Conservation (phyloP, 2,113 vertebrate species). For the Zosterops lateralis region DNA sequence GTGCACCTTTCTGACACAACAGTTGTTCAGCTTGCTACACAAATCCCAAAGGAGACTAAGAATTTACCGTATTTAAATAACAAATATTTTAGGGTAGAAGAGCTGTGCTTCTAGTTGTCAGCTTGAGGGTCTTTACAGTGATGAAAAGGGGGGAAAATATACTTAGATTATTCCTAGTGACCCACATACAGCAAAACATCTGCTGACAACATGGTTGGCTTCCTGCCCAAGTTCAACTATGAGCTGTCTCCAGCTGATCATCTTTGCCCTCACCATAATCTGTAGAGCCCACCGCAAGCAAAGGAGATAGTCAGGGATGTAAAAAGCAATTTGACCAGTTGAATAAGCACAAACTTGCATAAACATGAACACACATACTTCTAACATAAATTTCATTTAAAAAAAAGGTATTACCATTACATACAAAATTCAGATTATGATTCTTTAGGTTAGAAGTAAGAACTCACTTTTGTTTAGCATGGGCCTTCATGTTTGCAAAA, state of each 20-base stretch:
- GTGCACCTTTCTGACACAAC: slow-evolving; percentile 51
- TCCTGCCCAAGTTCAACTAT: slow-evolving; percentile 60
- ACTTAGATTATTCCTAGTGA: slow-evolving; percentile 57
- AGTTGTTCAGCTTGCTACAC: slow-evolving; percentile 48
- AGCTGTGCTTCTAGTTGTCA: slow-evolving; percentile 40
- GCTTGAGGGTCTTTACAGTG: slow-evolving; percentile 47
- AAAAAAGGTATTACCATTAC: background rate
- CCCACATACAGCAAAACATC: slow-evolving; percentile 68
- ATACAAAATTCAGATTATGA: background rate
- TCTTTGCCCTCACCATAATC: slow-evolving; percentile 48
- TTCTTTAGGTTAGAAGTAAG: background rate
- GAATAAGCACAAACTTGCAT: background rate
- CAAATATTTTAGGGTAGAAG: slow-evolving; percentile 43
- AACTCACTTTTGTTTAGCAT: background rate
- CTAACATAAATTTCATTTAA: background rate
- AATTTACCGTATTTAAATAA: slow-evolving; percentile 46
- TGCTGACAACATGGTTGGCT: slow-evolving; percentile 67
- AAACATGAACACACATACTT: background rate
- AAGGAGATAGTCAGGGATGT: slow-evolving; percentile 5
- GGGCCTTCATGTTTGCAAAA: background rate
- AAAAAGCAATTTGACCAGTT: slow-evolving; percentile 16
- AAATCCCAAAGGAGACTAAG: slow-evolving; percentile 43
- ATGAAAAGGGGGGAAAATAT: background rate
- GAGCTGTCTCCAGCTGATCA: slow-evolving; percentile 63
- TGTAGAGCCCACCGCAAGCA: background rate